Evolutionary conservation across 92 coral and sea anemone genomes (phyloP).

Genomic region (Scolanthus callimorphus): DNA sequence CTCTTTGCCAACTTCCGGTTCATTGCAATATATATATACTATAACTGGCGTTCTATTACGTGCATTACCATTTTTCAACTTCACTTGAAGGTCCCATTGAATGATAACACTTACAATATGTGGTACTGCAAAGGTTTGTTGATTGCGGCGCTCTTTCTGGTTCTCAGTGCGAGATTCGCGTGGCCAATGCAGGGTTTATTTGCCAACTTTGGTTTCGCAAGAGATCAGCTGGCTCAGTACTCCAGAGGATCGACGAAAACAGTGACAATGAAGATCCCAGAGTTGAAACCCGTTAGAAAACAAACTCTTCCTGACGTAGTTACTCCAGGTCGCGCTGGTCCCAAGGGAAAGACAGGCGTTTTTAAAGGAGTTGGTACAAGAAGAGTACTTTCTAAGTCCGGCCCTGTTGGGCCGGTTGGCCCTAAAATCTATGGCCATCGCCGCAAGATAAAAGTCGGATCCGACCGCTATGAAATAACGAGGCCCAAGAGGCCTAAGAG

Average conservation of each 20-base stretch:
- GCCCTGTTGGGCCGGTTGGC: not conserved
- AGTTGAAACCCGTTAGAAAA: conserved; percentile 9
- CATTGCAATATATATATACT: too few species aligned
- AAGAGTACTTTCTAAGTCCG: too few species aligned
- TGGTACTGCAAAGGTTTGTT: too few species aligned
- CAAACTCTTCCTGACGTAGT: not conserved
- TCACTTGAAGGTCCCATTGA: too few species aligned
- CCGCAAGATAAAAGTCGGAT: not conserved
- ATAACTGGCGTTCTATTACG: too few species aligned
- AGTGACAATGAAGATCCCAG: conserved; percentile 45
- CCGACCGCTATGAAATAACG: not conserved
- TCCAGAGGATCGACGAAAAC: conserved; percentile 58
- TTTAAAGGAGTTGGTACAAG: not conserved
- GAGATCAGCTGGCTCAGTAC: conserved; percentile 43
- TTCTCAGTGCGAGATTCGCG: not conserved
- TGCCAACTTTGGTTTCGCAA: conserved; percentile 22
- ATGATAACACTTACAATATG: too few species aligned
- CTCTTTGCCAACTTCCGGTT: not conserved
- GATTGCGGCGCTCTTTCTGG: not conserved
- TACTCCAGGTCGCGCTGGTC: not conserved
- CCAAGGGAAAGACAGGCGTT: not conserved
- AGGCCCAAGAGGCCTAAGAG: not conserved
- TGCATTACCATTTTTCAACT: too few species aligned
- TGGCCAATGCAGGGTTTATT: conserved; percentile 1
- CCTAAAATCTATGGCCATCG: not conserved